These are phyloP conservation scores for Brachyistius frenatus DNA, from an alignment of 2,113 vertebrate genomes.

Conservation along the genomic window DNA sequence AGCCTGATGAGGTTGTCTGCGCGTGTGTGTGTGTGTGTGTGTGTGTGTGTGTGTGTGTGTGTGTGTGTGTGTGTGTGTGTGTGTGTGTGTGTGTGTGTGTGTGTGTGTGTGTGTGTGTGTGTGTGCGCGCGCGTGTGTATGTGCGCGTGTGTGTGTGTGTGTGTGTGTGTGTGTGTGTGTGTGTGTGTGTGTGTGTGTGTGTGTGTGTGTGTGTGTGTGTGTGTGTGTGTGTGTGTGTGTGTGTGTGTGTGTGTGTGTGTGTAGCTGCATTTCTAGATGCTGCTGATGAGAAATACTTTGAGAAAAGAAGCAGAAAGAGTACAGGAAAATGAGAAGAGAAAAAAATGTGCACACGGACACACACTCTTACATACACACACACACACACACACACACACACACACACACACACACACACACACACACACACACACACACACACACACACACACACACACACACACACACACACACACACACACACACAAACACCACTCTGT, in stretches of 20 bases:
- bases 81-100: conserved; percentile 6
- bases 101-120: conserved; percentile 21
- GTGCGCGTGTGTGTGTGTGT: conserved; percentile 1
- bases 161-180: not conserved
- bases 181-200: not conserved
- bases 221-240: not conserved
- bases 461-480: conserved; percentile 18
- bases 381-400: conserved; percentile 40
- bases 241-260: not conserved
- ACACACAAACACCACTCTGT: conserved; percentile 37
- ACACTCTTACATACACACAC: conserved; percentile 10
- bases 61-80: conserved; percentile 11
- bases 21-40: conserved; percentile 10
- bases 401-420: conserved; percentile 15
- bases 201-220: conserved; percentile 1
- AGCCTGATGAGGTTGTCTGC: conserved; percentile 53
- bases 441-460: conserved; percentile 21
- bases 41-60: conserved; percentile 14
- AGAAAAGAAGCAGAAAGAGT: conserved; percentile 16
- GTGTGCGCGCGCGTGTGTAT: conserved; percentile 10
- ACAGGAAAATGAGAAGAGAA: conserved; percentile 10
- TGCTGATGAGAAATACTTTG: conserved; percentile 35
- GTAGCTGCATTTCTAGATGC: conserved; percentile 10
- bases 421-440: conserved; percentile 38
- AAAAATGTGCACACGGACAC: conserved; percentile 14